Conservation (phyloP, 2,797 vertebrate species). For the Salmo trutta region DNA sequence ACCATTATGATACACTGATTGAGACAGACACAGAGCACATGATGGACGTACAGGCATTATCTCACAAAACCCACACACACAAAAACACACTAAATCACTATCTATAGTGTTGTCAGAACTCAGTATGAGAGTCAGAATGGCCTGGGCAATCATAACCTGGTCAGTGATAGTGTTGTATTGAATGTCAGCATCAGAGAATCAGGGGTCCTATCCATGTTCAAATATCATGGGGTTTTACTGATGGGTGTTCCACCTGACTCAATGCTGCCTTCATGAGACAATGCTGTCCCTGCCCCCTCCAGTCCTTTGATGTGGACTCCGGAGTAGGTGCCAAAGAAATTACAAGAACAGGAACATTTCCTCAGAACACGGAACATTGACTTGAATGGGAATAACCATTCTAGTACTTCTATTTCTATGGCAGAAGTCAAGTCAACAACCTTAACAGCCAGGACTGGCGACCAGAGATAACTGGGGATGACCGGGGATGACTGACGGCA, state of each 20-base stretch:
- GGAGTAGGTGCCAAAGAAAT: no score
- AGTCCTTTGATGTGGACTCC: no score
- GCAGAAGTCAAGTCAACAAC: neutral
- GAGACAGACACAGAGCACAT: neutral
- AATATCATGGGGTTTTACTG: neutral
- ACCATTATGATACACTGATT: neutral
- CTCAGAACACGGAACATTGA: no score
- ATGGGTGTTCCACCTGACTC: constrained; percentile 1
- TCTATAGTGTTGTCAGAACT: neutral
- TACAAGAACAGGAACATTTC: no score
- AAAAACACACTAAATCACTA: neutral
- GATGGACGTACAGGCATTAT: neutral
- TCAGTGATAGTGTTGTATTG: neutral
- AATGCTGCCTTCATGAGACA: neutral
- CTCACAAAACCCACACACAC: neutral
- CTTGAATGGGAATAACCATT: neutral
- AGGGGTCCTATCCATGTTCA: constrained; percentile 7
- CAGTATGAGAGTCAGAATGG: neutral
- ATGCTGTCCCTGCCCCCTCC: no score
- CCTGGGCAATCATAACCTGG: neutral
- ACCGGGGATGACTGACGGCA: neutral
- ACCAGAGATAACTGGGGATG: neutral
- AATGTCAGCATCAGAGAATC: neutral
- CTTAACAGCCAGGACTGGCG: neutral
- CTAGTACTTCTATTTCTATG: neutral